Percentiles rank a stretch among this genome's conserved stretches.
phyloP scores from a whole-genome alignment of 2,888 invertebrate genomes.

The Tigriopus californicus region DNA sequence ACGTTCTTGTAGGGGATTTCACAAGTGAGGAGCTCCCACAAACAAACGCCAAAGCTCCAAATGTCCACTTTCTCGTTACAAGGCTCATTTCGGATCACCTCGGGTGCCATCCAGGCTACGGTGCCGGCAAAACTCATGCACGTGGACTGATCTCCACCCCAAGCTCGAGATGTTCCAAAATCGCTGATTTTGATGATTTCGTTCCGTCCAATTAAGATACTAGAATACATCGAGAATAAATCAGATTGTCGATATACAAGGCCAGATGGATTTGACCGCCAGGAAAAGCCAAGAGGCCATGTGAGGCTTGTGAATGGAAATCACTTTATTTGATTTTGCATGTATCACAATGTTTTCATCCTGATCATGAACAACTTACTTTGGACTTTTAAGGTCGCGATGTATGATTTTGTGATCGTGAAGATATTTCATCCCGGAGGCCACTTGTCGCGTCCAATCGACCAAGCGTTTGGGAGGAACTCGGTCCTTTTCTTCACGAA shows the following conservation, averaged over 20 bases:
- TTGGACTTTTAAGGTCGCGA: slow-evolving; percentile 93
- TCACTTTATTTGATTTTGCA: no score
- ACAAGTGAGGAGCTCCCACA: slow-evolving; percentile 93
- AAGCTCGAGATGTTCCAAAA: slow-evolving; percentile 86
- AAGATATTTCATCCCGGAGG: slow-evolving; percentile 86
- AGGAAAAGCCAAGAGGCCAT: no score
- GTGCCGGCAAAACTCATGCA: slow-evolving; percentile 98
- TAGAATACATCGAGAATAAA: slow-evolving; percentile 26
- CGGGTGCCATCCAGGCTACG: slow-evolving; percentile 99
- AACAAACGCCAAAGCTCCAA: slow-evolving; percentile 79
- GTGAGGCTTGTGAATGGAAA: no score
- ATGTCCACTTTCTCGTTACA: slow-evolving; percentile 66
- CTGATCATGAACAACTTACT: slow-evolving; percentile 46
- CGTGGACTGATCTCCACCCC: slow-evolving; percentile 71
- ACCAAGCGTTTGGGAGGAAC: slow-evolving; percentile 69
- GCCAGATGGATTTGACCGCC: no score
- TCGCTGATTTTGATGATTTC: slow-evolving; percentile 85
- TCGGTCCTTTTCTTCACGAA: slow-evolving; percentile 52
- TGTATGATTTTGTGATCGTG: slow-evolving; percentile 94
- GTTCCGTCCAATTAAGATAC: slow-evolving; percentile 62
- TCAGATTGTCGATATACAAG: neutral
- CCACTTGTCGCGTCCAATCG: slow-evolving; percentile 87
- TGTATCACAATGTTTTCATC: no score
- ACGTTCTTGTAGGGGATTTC: slow-evolving; percentile 83
- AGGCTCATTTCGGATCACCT: slow-evolving; percentile 86